Evolutionary conservation across 2,888 invertebrate genomes (phyloP).

Genomic region (Salpingus planirostris): DNA sequence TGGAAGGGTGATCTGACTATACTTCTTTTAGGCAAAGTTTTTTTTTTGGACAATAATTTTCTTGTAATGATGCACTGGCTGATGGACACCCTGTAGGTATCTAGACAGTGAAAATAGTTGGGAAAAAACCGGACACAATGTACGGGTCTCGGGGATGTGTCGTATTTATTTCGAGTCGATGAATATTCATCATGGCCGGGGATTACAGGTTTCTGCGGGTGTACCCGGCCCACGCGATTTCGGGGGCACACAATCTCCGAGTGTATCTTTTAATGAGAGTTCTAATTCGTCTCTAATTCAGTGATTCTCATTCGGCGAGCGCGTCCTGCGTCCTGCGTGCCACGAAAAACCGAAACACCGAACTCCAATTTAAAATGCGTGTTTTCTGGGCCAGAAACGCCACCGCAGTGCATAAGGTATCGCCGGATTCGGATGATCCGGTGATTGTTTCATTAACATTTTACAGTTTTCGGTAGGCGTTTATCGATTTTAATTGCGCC

Average conservation of each 20-base stretch:
- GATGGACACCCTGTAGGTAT: too few relatives aligned
- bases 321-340: conserved; percentile 18
- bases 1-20: too few relatives aligned
- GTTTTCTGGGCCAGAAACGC: conserved; percentile 17
- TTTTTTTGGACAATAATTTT: too few relatives aligned
- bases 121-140: too few relatives aligned
- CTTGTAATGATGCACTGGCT: too few relatives aligned
- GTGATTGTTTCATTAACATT: conserved; percentile 39
- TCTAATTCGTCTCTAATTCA: conserved; percentile 39
- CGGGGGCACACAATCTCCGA: conserved; percentile 26
- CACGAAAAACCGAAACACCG: conserved; percentile 29
- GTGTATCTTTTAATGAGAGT: conserved; percentile 42
- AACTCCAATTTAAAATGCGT: conserved; percentile 35
- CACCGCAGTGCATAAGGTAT: too few relatives aligned
- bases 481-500: conserved; percentile 22
- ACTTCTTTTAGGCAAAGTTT: too few relatives aligned
- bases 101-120: too few relatives aligned
- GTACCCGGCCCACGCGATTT: conserved; percentile 12
- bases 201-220: too few relatives aligned
- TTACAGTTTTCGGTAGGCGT: conserved; percentile 34
- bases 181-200: conserved; percentile 9
- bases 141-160: conserved; percentile 3
- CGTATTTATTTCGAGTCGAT: conserved; percentile 2
- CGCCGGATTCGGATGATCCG: too few relatives aligned
- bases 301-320: conserved; percentile 34